These are phyloP conservation scores for Perdita meconis DNA, from an alignment of 2,888 invertebrate species.

Conservation along the genomic window DNA sequence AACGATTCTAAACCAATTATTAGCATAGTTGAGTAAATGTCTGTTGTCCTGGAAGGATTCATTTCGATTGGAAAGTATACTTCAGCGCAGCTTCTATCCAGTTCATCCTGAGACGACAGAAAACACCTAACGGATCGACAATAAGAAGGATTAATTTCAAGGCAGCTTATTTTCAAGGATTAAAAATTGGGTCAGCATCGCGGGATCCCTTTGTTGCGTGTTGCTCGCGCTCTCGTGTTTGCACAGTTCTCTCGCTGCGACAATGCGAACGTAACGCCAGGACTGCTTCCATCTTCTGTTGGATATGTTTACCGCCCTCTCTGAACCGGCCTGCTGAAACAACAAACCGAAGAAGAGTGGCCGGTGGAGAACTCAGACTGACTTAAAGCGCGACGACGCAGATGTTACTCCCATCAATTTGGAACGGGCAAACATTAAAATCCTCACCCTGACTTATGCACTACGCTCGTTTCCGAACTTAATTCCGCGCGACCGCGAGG, in stretches of 20 bases:
- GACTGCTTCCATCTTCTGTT: slow-evolving; percentile 71
- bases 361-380: slow-evolving; percentile 61
- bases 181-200: slow-evolving; percentile 55
- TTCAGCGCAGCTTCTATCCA: not conserved
- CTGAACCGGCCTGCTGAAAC: slow-evolving; percentile 70
- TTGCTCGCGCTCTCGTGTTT: slow-evolving; percentile 55
- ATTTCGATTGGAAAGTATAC: no score
- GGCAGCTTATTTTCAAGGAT: slow-evolving; percentile 29
- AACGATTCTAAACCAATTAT: no score
- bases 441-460: slow-evolving; percentile 55
- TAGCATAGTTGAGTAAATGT: no score
- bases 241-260: slow-evolving; percentile 63
- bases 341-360: slow-evolving; percentile 71
- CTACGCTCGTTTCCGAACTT: slow-evolving; percentile 47
- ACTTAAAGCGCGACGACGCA: slow-evolving; percentile 59
- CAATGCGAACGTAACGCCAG: slow-evolving; percentile 70
- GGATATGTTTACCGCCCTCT: slow-evolving; percentile 72
- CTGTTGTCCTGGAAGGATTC: no score
- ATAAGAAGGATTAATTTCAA: not conserved
- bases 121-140: not conserved
- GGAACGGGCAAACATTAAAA: slow-evolving; percentile 62
- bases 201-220: slow-evolving; percentile 52
- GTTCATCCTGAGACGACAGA: not conserved
- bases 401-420: slow-evolving; percentile 64
- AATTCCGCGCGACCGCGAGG: slow-evolving; percentile 19